These are phyloP conservation scores for Ochlodes sylvanus DNA, from an alignment of 2,888 invertebrate genomes.

Conservation along the genomic window DNA sequence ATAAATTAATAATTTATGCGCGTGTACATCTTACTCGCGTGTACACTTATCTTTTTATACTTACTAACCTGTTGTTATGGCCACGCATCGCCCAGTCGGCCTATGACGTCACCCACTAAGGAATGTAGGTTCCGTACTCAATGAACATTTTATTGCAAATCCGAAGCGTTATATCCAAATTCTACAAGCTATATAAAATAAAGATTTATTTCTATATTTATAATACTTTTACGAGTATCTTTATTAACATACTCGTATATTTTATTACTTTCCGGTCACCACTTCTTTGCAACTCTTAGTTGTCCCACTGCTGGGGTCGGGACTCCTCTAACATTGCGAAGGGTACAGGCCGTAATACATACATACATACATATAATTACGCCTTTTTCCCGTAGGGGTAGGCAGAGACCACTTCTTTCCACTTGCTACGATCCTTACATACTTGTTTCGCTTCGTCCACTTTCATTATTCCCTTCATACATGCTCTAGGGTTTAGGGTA, in stretches of 20 bases:
- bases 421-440: too few relatives aligned
- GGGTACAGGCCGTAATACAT: too few relatives aligned
- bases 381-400: too few relatives aligned
- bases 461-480: too few relatives aligned
- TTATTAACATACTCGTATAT: background rate
- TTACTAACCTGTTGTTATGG: conserved; percentile 64
- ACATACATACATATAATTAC: too few relatives aligned
- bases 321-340: too few relatives aligned
- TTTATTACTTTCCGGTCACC: background rate
- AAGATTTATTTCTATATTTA: background rate
- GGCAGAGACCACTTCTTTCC: too few relatives aligned
- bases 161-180: conserved; percentile 6
- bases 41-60: background rate
- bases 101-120: conserved; percentile 68
- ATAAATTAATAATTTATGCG: background rate
- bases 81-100: conserved; percentile 64
- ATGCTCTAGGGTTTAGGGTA: too few relatives aligned
- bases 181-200: background rate
- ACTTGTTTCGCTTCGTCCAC: too few relatives aligned
- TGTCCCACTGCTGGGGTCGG: too few relatives aligned
- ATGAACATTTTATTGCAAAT: conserved; percentile 20
- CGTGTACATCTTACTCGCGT: too few relatives aligned
- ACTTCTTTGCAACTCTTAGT: too few relatives aligned
- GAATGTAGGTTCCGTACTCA: conserved; percentile 58
- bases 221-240: background rate